Percentiles rank a stretch among this genome's conserved stretches.
These are phyloP conservation scores for Metellina segmentata DNA, from an alignment of 2,888 invertebrate species.

Conservation along the genomic window DNA sequence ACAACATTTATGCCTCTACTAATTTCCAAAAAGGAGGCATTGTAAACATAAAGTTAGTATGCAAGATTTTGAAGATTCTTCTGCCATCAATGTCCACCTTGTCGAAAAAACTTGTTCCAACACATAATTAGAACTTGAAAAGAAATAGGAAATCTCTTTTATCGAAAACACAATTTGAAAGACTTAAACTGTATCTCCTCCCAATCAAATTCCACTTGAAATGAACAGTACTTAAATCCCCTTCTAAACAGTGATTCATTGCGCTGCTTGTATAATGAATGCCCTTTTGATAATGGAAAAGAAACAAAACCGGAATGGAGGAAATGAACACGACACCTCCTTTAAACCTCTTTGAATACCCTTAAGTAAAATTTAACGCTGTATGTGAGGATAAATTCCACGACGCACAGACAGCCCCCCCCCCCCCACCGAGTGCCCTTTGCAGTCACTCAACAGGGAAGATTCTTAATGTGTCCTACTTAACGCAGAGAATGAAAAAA, in stretches of 20 bases:
- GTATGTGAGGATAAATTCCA: not conserved
- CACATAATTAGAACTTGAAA: too few species aligned
- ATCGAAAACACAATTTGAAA: not conserved
- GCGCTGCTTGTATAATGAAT: not conserved
- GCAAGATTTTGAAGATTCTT: too few species aligned
- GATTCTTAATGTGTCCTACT: slow-evolving; percentile 14
- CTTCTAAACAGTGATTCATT: too few species aligned
- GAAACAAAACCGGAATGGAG: too few species aligned
- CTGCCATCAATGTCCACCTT: too few species aligned
- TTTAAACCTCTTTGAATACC: slow-evolving; percentile 12
- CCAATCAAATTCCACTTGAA: not conserved
- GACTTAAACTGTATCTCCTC: not conserved
- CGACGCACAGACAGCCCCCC: not conserved
- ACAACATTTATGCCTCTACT: too few species aligned
- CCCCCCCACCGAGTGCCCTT: not conserved
- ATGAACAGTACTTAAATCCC: not conserved
- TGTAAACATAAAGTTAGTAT: too few species aligned
- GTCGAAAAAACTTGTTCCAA: too few species aligned
- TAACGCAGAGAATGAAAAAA: not conserved
- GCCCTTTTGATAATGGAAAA: not conserved
- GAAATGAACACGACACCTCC: not conserved
- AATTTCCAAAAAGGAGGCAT: too few species aligned
- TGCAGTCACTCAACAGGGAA: not conserved
- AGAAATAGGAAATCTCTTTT: too few species aligned
- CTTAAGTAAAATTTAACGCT: slow-evolving; percentile 46